Evolutionary conservation across 2,797 vertebrate species (phyloP).

Genomic region (Rachycentron canadum): DNA sequence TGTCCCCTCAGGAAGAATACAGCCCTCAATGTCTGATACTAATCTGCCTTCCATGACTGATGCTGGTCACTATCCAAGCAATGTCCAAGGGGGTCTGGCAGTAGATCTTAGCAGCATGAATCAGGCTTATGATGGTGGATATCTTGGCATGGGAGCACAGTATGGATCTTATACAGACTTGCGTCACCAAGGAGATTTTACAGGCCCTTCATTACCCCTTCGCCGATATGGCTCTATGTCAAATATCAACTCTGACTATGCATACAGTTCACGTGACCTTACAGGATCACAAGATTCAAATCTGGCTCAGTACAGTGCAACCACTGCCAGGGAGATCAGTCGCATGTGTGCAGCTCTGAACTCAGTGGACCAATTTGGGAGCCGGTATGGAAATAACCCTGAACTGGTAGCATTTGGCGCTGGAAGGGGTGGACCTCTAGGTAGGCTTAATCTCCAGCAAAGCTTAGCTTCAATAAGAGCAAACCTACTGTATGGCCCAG

Average conservation of each 20-base stretch:
- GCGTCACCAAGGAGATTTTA: slow-evolving; percentile 91
- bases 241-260: slow-evolving; percentile 95
- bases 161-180: slow-evolving; percentile 98
- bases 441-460: slow-evolving; percentile 87
- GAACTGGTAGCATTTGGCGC: slow-evolving; percentile 90
- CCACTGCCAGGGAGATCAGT: slow-evolving; percentile 97
- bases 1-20: slow-evolving; percentile 87
- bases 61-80: slow-evolving; percentile 88
- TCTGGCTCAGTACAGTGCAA: slow-evolving; percentile 97
- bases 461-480: slow-evolving; percentile 89
- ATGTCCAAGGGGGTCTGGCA: slow-evolving; percentile 88
- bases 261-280: slow-evolving; percentile 87
- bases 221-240: slow-evolving; percentile 96
- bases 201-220: slow-evolving; percentile 90
- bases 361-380: slow-evolving; percentile 95
- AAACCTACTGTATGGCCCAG: slow-evolving; percentile 91
- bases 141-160: slow-evolving; percentile 92
- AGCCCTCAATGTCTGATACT: slow-evolving; percentile 97
- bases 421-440: slow-evolving; percentile 83
- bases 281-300: slow-evolving; percentile 92
- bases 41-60: slow-evolving; percentile 89
- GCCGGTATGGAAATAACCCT: slow-evolving; percentile 87
- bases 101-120: slow-evolving; percentile 94
- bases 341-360: slow-evolving; percentile 98
- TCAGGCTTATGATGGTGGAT: slow-evolving; percentile 92